phyloP scores from a whole-genome alignment of 2,888 invertebrate species.

The Phalera bucephala region DNA sequence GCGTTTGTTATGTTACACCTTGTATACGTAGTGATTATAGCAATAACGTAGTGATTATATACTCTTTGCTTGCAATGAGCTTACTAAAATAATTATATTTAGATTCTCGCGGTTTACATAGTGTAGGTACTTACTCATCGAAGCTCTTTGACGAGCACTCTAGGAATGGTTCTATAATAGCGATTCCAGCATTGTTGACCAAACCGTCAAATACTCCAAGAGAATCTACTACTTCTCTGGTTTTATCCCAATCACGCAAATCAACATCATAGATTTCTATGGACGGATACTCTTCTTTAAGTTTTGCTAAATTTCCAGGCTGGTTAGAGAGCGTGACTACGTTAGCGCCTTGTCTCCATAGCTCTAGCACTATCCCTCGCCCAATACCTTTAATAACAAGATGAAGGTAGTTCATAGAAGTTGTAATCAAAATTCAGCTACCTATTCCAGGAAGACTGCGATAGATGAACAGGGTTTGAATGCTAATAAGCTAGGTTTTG shows the following conservation, averaged over 20 bases:
- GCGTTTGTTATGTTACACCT: no score
- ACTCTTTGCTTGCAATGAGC: no score
- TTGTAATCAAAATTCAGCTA: background rate
- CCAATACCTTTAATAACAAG: slow-evolving; percentile 84
- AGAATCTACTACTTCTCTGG: slow-evolving; percentile 78
- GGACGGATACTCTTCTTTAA: slow-evolving; percentile 83
- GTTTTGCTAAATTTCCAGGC: slow-evolving; percentile 82
- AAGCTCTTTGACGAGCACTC: slow-evolving; percentile 87
- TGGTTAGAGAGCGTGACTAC: slow-evolving; percentile 90
- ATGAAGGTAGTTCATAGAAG: background rate
- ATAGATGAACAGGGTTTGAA: no score
- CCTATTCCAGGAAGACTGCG: no score
- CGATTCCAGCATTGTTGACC: slow-evolving; percentile 94
- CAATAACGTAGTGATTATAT: no score
- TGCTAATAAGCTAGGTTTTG: no score
- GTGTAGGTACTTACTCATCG: slow-evolving; percentile 86
- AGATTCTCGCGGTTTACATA: no score
- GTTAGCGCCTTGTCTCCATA: slow-evolving; percentile 86
- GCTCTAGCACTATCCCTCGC: slow-evolving; percentile 85
- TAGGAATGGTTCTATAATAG: slow-evolving; percentile 86
- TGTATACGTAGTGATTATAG: no score
- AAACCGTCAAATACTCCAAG: slow-evolving; percentile 89
- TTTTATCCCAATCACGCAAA: slow-evolving; percentile 88
- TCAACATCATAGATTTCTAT: slow-evolving; percentile 87
- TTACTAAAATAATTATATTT: no score